Evolutionary conservation across 2,888 invertebrate species (phyloP), one percentile per base, ranked within the genome.

Genomic region (Ochlodes sylvanus): DNA sequence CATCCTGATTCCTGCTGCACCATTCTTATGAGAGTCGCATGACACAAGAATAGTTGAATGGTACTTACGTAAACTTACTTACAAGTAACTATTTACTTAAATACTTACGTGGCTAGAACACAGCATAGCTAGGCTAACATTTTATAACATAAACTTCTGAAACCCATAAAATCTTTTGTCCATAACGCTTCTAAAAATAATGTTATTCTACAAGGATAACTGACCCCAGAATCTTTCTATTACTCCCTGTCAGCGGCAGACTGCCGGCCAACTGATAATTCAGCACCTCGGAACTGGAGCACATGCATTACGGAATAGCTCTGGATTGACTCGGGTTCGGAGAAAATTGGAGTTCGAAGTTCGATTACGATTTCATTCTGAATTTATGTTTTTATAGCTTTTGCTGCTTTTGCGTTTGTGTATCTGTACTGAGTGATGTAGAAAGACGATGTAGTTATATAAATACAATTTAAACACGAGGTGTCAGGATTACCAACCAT

Each of bases 271-370:
- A 64, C 69, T 70, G 79, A 82, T 86, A 87, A 88, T 87, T 85
- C 83, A 82, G 80, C 80, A 78, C 77, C 77, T 79, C 77, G 77
- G 76, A 78, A 75, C 73, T 75, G 70, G 77, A 76, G 78, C 80
- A 80, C 84, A 84, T 84, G 81, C 85, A 82, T 85, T 80, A 86
- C 75, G 77, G 75, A 80, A 78, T 78, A 77, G 78, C 79, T 82
- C 77, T 79, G 82, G 79, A 79, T 84, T 81, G 81, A 82, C 81
- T 78, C 76, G 75, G 77, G 65, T 56, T 38, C 9, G 14, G 47
- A 55, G 47, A 68, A 62, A 68, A 50, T 50, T 56, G 21, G 60
- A 52, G 38, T 52, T 68, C 32, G 17, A 44, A 56, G 54, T 55
- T 62, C 55, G 14, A 63, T 63, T 41, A 63, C 10, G 19, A 55